These are phyloP conservation scores for Sander vitreus DNA, from an alignment of 2,113 vertebrate genomes.

Conservation along the genomic window DNA sequence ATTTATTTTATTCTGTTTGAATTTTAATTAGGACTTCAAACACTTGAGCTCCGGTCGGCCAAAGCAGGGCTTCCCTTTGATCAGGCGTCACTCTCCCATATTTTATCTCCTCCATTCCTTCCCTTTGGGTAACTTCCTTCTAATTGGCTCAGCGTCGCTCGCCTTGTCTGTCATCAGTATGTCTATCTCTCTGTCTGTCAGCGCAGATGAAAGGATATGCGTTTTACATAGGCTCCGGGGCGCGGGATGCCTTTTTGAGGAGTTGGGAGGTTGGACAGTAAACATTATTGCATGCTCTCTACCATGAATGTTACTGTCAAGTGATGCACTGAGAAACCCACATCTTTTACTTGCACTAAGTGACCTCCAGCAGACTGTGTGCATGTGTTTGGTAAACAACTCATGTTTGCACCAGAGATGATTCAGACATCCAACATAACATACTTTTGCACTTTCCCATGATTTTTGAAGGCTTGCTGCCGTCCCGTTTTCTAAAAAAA, in stretches of 20 bases:
- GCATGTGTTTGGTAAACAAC: conserved; percentile 3
- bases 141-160: conserved; percentile 75
- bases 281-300: conserved; percentile 31
- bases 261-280: conserved; percentile 47
- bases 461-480: conserved; percentile 4
- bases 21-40: conserved; percentile 87
- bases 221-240: conserved; percentile 35
- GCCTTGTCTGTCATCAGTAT: conserved; percentile 67
- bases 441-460: not conserved
- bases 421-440: conserved; percentile 35
- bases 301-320: conserved; percentile 23
- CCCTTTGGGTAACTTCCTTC: conserved; percentile 72
- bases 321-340: not conserved
- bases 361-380: conserved; percentile 15
- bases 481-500: not conserved
- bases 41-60: conserved; percentile 61
- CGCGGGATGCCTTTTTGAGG: conserved; percentile 36
- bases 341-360: not conserved
- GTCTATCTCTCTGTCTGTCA: conserved; percentile 67
- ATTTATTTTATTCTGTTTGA: conserved; percentile 79
- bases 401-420: conserved; percentile 31
- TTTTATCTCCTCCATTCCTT: conserved; percentile 59
- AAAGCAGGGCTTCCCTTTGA: conserved; percentile 80
- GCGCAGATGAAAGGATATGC: conserved; percentile 73
- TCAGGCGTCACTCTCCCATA: conserved; percentile 71